Conservation (phyloP, 2,113 vertebrate species). For the Oreochromis tanganicae region DNA sequence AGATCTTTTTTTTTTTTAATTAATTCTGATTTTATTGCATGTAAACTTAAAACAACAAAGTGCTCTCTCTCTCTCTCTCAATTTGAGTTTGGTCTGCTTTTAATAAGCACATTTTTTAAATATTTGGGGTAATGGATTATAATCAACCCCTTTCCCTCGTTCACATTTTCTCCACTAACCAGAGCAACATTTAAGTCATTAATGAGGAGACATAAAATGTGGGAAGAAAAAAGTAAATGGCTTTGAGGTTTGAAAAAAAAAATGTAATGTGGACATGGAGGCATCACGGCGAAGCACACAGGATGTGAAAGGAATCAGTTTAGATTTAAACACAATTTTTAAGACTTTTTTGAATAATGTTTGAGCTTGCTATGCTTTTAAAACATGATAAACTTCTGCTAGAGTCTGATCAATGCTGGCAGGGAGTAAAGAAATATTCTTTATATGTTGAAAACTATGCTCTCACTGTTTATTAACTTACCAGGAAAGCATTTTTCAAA, state of each 20-base stretch:
- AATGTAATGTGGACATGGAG: background rate
- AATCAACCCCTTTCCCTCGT: background rate
- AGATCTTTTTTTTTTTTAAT: background rate
- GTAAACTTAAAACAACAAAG: background rate
- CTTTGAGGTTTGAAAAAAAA: background rate
- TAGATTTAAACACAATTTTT: background rate
- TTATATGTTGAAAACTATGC: background rate
- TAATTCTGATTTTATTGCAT: background rate
- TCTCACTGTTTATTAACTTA: background rate
- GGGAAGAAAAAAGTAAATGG: background rate
- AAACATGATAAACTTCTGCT: background rate
- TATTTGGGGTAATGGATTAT: conserved; percentile 31
- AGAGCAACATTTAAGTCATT: conserved; percentile 39
- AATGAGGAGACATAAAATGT: conserved; percentile 36
- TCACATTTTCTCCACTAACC: conserved; percentile 10
- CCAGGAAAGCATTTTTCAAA: background rate
- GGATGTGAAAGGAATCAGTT: background rate
- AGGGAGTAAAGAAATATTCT: background rate
- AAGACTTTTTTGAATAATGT: background rate
- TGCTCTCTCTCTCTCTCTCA: background rate
- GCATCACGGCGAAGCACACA: background rate
- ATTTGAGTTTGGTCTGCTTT: background rate
- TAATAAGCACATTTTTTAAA: conserved; percentile 44
- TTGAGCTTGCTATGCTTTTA: background rate
- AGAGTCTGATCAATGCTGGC: fast-evolving